Conservation (phyloP, 2,888 invertebrate genomes). For the Drosophila nigritarsus region DNA sequence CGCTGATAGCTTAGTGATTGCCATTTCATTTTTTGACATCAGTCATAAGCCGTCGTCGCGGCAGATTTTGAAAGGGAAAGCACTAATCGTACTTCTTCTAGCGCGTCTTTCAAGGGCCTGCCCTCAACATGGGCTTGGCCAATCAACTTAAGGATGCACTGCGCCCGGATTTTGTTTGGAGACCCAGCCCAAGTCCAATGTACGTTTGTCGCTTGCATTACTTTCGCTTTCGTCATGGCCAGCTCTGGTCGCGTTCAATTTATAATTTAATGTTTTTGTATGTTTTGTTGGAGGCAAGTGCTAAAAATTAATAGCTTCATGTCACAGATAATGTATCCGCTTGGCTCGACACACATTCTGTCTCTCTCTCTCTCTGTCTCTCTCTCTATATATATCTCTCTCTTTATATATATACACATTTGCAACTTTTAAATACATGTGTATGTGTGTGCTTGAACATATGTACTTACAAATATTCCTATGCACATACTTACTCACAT, state of each 20-base stretch:
- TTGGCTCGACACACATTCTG: conserved; percentile 61
- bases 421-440: conserved; percentile 4
- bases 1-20: conserved; percentile 12
- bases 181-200: conserved; percentile 40
- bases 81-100: conserved; percentile 65
- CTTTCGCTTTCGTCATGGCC: conserved; percentile 60
- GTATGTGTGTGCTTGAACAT: neutral
- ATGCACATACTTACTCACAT: neutral
- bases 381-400: neutral
- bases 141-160: conserved; percentile 58
- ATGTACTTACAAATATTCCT: neutral
- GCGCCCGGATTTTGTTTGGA: conserved; percentile 7
- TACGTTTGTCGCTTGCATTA: conserved; percentile 32
- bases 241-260: conserved; percentile 39
- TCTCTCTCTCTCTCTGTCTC: conserved; percentile 2
- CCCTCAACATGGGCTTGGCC: conserved; percentile 38
- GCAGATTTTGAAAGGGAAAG: conserved; percentile 66
- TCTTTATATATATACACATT: conserved; percentile 1
- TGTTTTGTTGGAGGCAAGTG: conserved; percentile 47
- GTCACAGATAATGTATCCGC: conserved; percentile 64
- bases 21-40: conserved; percentile 49
- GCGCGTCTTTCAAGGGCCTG: conserved; percentile 36
- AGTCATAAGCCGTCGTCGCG: conserved; percentile 40
- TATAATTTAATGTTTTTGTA: conserved; percentile 44
- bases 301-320: conserved; percentile 73